phyloP scores from a whole-genome alignment of 1,140 invertebrate species.

The Rhopalosiphum maidis region DNA sequence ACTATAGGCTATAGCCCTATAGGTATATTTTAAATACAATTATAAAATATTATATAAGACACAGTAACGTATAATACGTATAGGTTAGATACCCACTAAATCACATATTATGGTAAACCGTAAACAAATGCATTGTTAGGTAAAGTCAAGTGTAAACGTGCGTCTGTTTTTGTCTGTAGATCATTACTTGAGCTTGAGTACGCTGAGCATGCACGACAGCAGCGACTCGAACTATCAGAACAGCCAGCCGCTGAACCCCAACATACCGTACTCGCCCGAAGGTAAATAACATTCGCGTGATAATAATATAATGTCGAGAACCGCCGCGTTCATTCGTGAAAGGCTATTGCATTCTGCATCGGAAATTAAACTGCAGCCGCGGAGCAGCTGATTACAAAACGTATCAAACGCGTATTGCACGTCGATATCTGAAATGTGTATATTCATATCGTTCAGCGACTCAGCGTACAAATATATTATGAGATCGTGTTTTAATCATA shows the following conservation, averaged over 20 bases:
- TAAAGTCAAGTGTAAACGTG: not conserved
- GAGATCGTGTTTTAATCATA: no score
- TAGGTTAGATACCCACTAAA: no score
- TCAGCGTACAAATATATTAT: no score
- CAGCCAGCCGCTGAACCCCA: constrained; percentile 80
- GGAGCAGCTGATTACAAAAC: not conserved
- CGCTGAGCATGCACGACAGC: constrained; percentile 67
- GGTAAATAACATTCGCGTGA: constrained; percentile 67
- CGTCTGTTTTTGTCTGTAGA: constrained; percentile 62
- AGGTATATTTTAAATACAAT: no score
- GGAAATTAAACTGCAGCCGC: not conserved
- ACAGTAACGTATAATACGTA: no score
- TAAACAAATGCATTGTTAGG: not conserved
- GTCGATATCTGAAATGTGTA: no score
- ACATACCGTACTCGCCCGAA: constrained; percentile 86
- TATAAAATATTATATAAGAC: no score
- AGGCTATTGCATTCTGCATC: not conserved
- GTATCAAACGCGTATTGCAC: no score
- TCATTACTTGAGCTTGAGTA: constrained; percentile 67
- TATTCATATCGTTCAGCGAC: no score
- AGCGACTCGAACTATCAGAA: constrained; percentile 60
- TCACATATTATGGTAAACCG: no score
- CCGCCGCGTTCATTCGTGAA: not conserved
- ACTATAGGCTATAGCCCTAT: no score
- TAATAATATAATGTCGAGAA: not conserved